Conservation (phyloP, 2,888 invertebrate species). For the Suillia variegata region DNA sequence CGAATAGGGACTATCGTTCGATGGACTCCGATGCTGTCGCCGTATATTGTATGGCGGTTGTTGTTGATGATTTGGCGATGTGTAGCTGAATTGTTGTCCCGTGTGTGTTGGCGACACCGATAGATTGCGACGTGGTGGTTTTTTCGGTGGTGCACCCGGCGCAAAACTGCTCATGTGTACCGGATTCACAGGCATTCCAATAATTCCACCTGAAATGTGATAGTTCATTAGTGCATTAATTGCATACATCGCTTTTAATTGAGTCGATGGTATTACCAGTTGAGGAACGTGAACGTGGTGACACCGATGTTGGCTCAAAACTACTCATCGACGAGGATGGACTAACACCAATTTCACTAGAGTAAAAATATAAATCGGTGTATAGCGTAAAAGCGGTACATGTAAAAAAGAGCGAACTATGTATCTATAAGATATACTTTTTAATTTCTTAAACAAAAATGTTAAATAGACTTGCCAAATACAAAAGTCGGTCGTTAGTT, state of each 20-base stretch:
- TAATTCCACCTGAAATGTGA: constrained; percentile 37
- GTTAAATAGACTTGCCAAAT: background rate
- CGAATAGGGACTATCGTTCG: constrained; percentile 49
- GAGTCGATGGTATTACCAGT: constrained; percentile 42
- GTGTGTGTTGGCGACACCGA: constrained; percentile 85
- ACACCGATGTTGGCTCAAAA: constrained; percentile 55
- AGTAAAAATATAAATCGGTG: too few species aligned
- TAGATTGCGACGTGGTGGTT: constrained; percentile 84
- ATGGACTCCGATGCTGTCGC: constrained; percentile 32
- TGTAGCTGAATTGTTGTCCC: constrained; percentile 47
- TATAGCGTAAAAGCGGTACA: too few species aligned
- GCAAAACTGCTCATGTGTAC: constrained; percentile 49
- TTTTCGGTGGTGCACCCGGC: constrained; percentile 81
- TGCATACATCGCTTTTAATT: background rate
- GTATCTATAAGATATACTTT: background rate
- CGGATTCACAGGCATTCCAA: constrained; percentile 29
- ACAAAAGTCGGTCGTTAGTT: too few species aligned
- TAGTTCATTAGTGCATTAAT: background rate
- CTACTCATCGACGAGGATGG: constrained; percentile 59
- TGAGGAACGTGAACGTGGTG: constrained; percentile 52
- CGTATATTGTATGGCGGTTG: constrained; percentile 24
- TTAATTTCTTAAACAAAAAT: background rate
- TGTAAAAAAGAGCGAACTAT: background rate
- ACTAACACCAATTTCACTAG: constrained; percentile 52
- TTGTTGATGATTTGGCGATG: constrained; percentile 43